A percentile compares a stretch with the other conserved stretches of the same genome.
Evolutionary conservation across 2,888 invertebrate species (phyloP).

Genomic region (Bimastos eiseni): DNA sequence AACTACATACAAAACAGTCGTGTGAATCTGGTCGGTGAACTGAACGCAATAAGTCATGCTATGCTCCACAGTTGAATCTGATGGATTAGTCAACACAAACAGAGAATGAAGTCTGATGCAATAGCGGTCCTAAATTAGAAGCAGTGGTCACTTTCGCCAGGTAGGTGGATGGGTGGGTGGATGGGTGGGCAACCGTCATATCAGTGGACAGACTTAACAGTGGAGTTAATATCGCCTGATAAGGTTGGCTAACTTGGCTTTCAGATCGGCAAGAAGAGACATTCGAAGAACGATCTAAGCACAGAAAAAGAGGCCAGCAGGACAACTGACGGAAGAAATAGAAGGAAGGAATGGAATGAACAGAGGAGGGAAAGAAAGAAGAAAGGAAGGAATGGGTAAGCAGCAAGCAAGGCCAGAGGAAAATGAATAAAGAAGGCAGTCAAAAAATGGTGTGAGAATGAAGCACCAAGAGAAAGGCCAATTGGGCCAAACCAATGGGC

Average conservation of each 20-base stretch:
- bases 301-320: background rate
- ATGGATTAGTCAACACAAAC: background rate
- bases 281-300: background rate
- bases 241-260: background rate
- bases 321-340: background rate
- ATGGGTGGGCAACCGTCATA: background rate
- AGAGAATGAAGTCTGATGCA: background rate
- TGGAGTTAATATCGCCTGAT: background rate
- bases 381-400: background rate
- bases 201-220: background rate
- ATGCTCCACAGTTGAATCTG: background rate
- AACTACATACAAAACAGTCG: background rate
- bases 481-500: background rate
- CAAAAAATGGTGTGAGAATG: background rate
- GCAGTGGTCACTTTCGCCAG: background rate
- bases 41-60: background rate
- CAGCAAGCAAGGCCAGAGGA: background rate
- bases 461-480: background rate
- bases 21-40: background rate
- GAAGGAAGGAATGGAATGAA: background rate
- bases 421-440: background rate
- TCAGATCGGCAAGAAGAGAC: background rate
- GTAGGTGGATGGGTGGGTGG: no score
- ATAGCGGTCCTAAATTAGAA: background rate
- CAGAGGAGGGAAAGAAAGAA: background rate